Evolutionary conservation across 2,888 invertebrate species (phyloP).

Genomic region (Cinara cedri): DNA sequence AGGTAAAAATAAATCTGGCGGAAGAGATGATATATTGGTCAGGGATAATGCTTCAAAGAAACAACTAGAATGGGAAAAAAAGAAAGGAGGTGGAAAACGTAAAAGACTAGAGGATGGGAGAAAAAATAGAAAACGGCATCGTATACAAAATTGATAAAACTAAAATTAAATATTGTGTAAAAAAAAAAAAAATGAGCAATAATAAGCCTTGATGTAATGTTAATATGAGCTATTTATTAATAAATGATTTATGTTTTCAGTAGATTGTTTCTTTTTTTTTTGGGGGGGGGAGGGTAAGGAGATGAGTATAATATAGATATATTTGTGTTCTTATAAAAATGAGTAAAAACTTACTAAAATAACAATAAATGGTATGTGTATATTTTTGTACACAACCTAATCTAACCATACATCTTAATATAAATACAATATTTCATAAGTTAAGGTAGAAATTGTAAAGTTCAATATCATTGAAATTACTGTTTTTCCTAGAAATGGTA

Average conservation of each 20-base stretch:
- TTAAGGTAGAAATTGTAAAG: background rate
- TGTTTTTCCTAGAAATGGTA: slow-evolving; percentile 82
- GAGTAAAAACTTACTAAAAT: slow-evolving; percentile 18
- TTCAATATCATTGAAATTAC: slow-evolving; percentile 77
- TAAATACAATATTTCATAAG: slow-evolving; percentile 24
- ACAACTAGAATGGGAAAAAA: slow-evolving; percentile 83
- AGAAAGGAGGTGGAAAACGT: slow-evolving; percentile 60
- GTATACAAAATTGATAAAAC: too few species aligned
- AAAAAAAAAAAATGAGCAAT: too few species aligned
- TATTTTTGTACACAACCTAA: too few species aligned
- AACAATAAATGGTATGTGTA: slow-evolving; percentile 19
- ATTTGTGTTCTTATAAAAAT: slow-evolving; percentile 34
- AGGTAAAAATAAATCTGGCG: slow-evolving; percentile 72
- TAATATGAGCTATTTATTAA: background rate
- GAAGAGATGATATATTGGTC: slow-evolving; percentile 74
- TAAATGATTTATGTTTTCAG: background rate
- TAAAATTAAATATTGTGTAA: too few species aligned
- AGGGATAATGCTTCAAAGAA: slow-evolving; percentile 77
- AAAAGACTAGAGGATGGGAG: slow-evolving; percentile 48
- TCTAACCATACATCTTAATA: slow-evolving; percentile 15
- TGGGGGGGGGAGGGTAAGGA: too few species aligned
- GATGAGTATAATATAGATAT: slow-evolving; percentile 32
- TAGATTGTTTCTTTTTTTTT: slow-evolving; percentile 34
- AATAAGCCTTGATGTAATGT: too few species aligned
- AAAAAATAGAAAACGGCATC: slow-evolving; percentile 20